These are phyloP conservation scores for Ptychobarbus kaznakovi DNA, from an alignment of 2,797 vertebrate genomes.

Conservation along the genomic window DNA sequence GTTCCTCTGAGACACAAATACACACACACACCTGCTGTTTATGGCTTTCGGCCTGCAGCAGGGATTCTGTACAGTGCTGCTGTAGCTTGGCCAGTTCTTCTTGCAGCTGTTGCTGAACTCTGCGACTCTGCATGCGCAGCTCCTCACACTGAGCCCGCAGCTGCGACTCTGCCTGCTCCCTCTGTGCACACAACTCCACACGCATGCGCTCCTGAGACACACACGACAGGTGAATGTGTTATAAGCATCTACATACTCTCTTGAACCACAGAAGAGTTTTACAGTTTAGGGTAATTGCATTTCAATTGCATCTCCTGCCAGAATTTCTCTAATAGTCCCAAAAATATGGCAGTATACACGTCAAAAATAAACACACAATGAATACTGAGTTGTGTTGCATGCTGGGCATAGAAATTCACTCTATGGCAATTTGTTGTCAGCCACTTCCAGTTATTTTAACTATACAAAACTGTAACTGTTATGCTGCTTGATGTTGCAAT, in stretches of 20 bases:
- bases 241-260: constrained; percentile 18
- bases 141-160: constrained; percentile 77
- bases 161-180: constrained; percentile 69
- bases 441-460: constrained; percentile 1
- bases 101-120: constrained; percentile 77
- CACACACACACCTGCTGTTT: constrained; percentile 81
- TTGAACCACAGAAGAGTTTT: constrained; percentile 17
- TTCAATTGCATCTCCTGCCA: not conserved
- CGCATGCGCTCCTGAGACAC: constrained; percentile 75
- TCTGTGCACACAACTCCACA: constrained; percentile 73
- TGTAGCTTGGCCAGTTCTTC: constrained; percentile 77
- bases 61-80: constrained; percentile 74
- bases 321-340: not conserved
- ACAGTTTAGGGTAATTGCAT: constrained; percentile 11
- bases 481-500: not conserved
- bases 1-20: constrained; percentile 30
- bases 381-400: not conserved
- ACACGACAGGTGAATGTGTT: constrained; percentile 31
- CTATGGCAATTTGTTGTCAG: not conserved
- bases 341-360: not conserved
- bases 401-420: not conserved
- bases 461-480: not conserved
- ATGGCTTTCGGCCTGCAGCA: constrained; percentile 79
- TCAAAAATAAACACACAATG: constrained; percentile 18
- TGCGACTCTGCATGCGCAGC: constrained; percentile 66